Base-by-base conservation (phyloP, 2,113 vertebrate species). In the Orthonyx spaldingii region DNA sequence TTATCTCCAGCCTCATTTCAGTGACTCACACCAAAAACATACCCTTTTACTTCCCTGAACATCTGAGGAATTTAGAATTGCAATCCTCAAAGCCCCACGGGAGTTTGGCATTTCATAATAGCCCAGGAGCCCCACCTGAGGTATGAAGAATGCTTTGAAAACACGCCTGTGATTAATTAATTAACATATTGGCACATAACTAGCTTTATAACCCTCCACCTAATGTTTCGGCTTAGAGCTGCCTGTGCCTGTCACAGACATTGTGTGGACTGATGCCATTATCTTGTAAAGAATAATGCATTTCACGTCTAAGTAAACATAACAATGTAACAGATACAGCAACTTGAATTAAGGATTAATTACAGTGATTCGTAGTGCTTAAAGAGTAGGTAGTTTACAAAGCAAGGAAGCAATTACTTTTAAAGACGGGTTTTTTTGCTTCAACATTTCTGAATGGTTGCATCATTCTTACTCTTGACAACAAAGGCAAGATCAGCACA, bases 41-140 rank as follows among this genome's bases (percentile, higher is more conserved):
- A 97, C 83, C 94, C 89, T 95, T 96, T 97, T 96, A 89, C 93
- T 97, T 95, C 94, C 91, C 95, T 97, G 96, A 97, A 96, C 95
- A 95, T 91, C 94, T 92, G 81, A 96, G 92, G 90, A 93, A 94
- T 96, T 93, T 57, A 90, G 72, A 92, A 94, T 53, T 46, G 57
- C 90, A 92, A 93, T 92, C 86, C 86, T 84, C 83, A 94, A 86
- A 93, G 95, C 90, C 93, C 76, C 69, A 89, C 89, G 96, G 94
- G 86, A 96, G 90, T 92, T 72, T 88, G 87, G 92, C 65, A 78
- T 95, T 96, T 97, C 90, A 94, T 95, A 97, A 96, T 57, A 92
- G 49, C 80, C 90, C 86, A 96, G 76, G 30, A 96, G 90, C 96
- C 96, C 90, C 96, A 96, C 94, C 92, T 97, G 93, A 96, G 93